Evolutionary conservation across 2,888 invertebrate genomes (phyloP).

Genomic region (Tholera decimalis): DNA sequence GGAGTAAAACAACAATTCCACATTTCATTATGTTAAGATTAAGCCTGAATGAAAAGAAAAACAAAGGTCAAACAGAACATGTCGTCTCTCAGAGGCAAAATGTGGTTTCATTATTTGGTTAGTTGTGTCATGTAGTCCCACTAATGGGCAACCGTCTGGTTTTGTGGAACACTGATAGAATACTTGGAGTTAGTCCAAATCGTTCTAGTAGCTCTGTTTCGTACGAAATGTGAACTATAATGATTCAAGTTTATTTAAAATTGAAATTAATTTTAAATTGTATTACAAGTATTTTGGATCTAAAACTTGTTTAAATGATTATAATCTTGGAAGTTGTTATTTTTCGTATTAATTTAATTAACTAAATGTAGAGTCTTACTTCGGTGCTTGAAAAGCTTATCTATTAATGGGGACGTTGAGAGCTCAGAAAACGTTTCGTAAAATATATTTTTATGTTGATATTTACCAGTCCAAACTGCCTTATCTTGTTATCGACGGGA

Average conservation of each 20-base stretch:
- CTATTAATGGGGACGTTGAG: no score
- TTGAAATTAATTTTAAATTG: slow-evolving; percentile 26
- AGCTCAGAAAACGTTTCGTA: no score
- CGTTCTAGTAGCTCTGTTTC: slow-evolving; percentile 34
- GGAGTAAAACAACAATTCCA: slow-evolving; percentile 21
- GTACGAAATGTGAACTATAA: no score
- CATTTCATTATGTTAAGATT: slow-evolving; percentile 23
- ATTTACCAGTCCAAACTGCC: no score
- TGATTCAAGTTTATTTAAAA: slow-evolving; percentile 41
- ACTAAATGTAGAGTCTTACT: background rate
- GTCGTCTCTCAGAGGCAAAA: slow-evolving; percentile 29
- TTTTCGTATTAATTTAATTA: slow-evolving; percentile 4
- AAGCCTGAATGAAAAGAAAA: background rate
- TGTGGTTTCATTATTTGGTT: slow-evolving; percentile 48
- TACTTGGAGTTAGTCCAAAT: slow-evolving; percentile 62
- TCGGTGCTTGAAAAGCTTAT: background rate
- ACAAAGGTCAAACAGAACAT: slow-evolving; percentile 30
- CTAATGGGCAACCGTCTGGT: slow-evolving; percentile 57
- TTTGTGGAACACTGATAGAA: slow-evolving; percentile 52
- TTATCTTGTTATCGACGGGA: no score
- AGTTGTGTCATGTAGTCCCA: slow-evolving; percentile 53
- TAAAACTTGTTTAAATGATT: slow-evolving; percentile 21
- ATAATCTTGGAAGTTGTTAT: slow-evolving; percentile 4
- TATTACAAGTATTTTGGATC: slow-evolving; percentile 10
- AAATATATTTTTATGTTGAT: no score